Percentiles rank a stretch among this genome's conserved stretches.
phyloP scores from a whole-genome alignment of 2,888 invertebrate genomes.

The Mystacides longicornis region DNA sequence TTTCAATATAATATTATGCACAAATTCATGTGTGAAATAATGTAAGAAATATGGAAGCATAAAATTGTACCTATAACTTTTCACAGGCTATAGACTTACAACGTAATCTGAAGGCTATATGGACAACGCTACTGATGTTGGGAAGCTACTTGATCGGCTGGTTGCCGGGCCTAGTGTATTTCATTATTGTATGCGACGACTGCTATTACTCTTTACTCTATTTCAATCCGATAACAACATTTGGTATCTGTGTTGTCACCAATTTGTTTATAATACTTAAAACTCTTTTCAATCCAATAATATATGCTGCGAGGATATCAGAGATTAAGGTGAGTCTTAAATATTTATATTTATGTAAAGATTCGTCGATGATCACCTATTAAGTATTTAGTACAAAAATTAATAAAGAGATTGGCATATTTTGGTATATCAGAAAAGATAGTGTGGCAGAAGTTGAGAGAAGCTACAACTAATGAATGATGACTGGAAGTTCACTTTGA shows the following conservation, averaged over 20 bases:
- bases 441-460: too few relatives aligned
- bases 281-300: slow-evolving; percentile 56
- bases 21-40: too few relatives aligned
- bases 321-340: slow-evolving; percentile 50
- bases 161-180: slow-evolving; percentile 53
- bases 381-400: too few relatives aligned
- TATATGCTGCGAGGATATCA: slow-evolving; percentile 58
- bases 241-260: slow-evolving; percentile 32
- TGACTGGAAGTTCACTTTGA: background rate
- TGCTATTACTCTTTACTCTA: slow-evolving; percentile 32
- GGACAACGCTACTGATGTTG: slow-evolving; percentile 55
- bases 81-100: slow-evolving; percentile 26
- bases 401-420: too few relatives aligned
- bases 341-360: too few relatives aligned
- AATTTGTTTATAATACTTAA: slow-evolving; percentile 55
- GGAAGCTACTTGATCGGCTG: slow-evolving; percentile 53
- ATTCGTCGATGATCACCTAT: too few relatives aligned
- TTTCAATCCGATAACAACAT: slow-evolving; percentile 22
- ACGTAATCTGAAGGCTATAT: slow-evolving; percentile 49
- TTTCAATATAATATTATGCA: too few relatives aligned
- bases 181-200: slow-evolving; percentile 49
- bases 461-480: background rate
- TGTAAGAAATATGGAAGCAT: too few relatives aligned
- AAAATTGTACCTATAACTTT: too few relatives aligned
- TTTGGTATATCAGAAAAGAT: too few relatives aligned